A percentile compares a stretch with the other conserved stretches of the same genome.
phyloP scores from a whole-genome alignment of 2,113 vertebrate species.

The Amazona guildingii region DNA sequence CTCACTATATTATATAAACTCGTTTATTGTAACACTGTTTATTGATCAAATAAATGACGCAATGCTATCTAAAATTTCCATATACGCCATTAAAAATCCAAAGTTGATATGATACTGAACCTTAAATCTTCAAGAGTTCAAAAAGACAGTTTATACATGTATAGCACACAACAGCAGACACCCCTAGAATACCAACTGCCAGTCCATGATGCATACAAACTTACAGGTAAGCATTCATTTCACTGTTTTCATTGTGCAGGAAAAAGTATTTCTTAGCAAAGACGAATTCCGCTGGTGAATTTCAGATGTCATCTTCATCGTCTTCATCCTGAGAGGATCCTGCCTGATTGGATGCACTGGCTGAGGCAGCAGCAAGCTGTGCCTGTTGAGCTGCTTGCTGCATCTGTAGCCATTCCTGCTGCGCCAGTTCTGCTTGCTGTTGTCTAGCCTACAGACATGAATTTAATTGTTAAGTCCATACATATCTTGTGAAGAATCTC shows the following conservation, averaged over 20 bases:
- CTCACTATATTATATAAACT: slow-evolving; percentile 80
- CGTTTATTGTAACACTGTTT: slow-evolving; percentile 82
- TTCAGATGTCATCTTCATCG: slow-evolving; percentile 97
- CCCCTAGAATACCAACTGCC: slow-evolving; percentile 79
- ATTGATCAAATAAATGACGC: slow-evolving; percentile 81
- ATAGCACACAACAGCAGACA: slow-evolving; percentile 80
- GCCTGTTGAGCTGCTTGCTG: slow-evolving; percentile 98
- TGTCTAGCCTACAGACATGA: slow-evolving; percentile 88
- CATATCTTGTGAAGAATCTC: neutral
- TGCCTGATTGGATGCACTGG: slow-evolving; percentile 90
- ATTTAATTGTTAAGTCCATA: slow-evolving; percentile 17
- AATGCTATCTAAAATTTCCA: slow-evolving; percentile 84
- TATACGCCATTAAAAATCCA: slow-evolving; percentile 86
- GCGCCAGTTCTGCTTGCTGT: slow-evolving; percentile 97
- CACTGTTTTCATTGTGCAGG: slow-evolving; percentile 77
- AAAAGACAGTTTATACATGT: slow-evolving; percentile 79
- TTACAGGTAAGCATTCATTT: slow-evolving; percentile 79
- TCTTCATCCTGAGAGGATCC: slow-evolving; percentile 98
- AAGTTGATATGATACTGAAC: slow-evolving; percentile 83
- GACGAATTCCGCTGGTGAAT: slow-evolving; percentile 72
- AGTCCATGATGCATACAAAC: slow-evolving; percentile 77
- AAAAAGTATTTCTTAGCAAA: slow-evolving; percentile 70
- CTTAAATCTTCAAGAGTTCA: slow-evolving; percentile 80
- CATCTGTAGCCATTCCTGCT: slow-evolving; percentile 99
- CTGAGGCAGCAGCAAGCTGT: slow-evolving; percentile 92